Evolutionary conservation across 2,888 invertebrate species (phyloP), one percentile per base, ranked within the genome.

Genomic region (Eristalis pertinax): DNA sequence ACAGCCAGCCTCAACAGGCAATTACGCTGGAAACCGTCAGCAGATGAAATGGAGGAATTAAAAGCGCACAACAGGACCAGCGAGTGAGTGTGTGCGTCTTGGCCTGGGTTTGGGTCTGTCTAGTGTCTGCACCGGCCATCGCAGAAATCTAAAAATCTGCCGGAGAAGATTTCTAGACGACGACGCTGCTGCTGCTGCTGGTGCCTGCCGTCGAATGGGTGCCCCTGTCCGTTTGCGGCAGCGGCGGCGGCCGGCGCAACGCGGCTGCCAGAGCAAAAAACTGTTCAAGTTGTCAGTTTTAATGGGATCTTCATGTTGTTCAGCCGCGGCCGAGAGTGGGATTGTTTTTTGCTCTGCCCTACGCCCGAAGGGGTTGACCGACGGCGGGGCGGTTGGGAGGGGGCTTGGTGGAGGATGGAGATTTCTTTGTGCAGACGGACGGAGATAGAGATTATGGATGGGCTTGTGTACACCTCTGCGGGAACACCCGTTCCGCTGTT

Each of bases 221-320:
- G 69, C 76, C n/a, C n/a, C 19, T 7, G 50, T 58, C 65, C 56
- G 26, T 70, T 70, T n/a, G 35, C 58, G 62, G 22, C 32, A 56
- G 65, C 50, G 26, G 58, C 41, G 56, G 22, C 38, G 13, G 24
- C 32, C 29, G 32, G 67, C n/a, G 38, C 38, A 38, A 13, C 35
- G 50, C 41, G 35, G 60, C 63, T 26, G 58, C 64, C 26, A 32
- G 41, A 82, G 77, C 58, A 70, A 77, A 72, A 79, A 86, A 82
- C 56, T 70, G 82, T 75, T 72, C 74, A 38, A 85, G 81, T 82
- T 86, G 86, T 82, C 78, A 82, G 86, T 82, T 86, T 86, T 86
- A 86, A 86, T 86, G 86, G 86, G 86, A 86, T 86, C 86, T 86
- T 82, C 86, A 78, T 86, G 86, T 81, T 77, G 67, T 81, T 81